These are phyloP conservation scores for Troides oblongomaculatus DNA, from an alignment of 2,888 invertebrate species.

Conservation along the genomic window DNA sequence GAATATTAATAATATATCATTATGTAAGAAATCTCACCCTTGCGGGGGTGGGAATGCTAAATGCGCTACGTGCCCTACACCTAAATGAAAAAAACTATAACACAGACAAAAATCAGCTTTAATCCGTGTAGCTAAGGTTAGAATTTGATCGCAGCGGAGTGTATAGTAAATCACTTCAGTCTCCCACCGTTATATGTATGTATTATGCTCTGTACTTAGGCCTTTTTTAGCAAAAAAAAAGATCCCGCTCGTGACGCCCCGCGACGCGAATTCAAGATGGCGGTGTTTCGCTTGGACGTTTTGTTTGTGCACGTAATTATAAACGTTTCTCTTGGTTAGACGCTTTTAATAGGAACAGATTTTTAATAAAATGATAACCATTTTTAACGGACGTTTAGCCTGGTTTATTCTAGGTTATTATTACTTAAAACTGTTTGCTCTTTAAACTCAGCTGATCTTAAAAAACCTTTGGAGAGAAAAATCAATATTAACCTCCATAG, in stretches of 20 bases:
- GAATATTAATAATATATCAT: slow-evolving; percentile 75
- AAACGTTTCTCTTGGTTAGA: slow-evolving; percentile 44
- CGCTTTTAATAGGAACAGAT: background rate
- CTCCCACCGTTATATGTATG: slow-evolving; percentile 66
- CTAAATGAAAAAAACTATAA: slow-evolving; percentile 50
- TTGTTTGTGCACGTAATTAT: slow-evolving; percentile 38
- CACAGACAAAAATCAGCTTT: slow-evolving; percentile 42
- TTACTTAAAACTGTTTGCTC: background rate
- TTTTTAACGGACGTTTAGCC: background rate
- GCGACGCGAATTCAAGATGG: slow-evolving; percentile 72
- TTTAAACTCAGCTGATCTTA: slow-evolving; percentile 7
- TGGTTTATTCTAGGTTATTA: background rate
- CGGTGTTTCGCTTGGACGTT: slow-evolving; percentile 46
- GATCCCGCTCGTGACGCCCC: slow-evolving; percentile 66
- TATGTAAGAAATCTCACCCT: slow-evolving; percentile 73
- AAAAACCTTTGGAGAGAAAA: slow-evolving; percentile 1
- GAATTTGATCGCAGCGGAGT: slow-evolving; percentile 36
- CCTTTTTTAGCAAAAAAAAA: slow-evolving; percentile 62
- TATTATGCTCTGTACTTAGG: slow-evolving; percentile 70
- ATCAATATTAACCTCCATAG: slow-evolving; percentile 9
- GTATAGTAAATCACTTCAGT: slow-evolving; percentile 64
- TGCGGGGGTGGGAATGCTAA: slow-evolving; percentile 66
- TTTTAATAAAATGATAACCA: background rate
- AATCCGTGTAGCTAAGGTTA: slow-evolving; percentile 37
- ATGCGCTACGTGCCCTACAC: slow-evolving; percentile 65